Conservation (phyloP, 2,113 vertebrate species). For the Rhombomys opimus region DNA sequence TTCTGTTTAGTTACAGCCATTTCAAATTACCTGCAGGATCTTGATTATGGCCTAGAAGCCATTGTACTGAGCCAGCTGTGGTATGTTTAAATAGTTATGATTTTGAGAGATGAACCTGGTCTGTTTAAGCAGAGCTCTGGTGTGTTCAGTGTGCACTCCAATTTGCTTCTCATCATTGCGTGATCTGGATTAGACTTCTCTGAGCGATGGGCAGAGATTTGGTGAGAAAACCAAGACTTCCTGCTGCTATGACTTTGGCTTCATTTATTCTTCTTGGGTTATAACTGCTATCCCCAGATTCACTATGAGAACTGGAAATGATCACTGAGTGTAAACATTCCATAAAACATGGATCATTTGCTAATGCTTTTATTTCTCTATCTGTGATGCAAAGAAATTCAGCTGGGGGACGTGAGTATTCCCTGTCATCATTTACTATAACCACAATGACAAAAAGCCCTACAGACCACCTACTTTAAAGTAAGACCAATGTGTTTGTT, state of each 20-base stretch:
- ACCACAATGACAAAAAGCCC: background rate
- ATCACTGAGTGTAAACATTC: background rate
- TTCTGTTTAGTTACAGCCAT: background rate
- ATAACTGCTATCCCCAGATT: background rate
- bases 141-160: background rate
- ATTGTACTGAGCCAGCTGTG: background rate
- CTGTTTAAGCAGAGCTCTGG: background rate
- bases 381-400: background rate
- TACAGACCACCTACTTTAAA: background rate
- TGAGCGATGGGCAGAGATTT: background rate
- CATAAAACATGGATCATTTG: background rate
- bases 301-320: background rate
- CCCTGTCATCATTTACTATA: background rate
- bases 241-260: no score
- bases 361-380: background rate
- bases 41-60: background rate
- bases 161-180: background rate
- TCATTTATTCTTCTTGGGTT: background rate
- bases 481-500: background rate
- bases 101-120: background rate
- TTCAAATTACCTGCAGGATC: background rate
- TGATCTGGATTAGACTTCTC: background rate
- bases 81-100: background rate
- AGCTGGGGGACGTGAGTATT: background rate
- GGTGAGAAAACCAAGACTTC: background rate